Evolutionary conservation across 2,888 invertebrate genomes (phyloP), one percentile per base, ranked within the genome.

Genomic region (Cataglyphis albicans): DNA sequence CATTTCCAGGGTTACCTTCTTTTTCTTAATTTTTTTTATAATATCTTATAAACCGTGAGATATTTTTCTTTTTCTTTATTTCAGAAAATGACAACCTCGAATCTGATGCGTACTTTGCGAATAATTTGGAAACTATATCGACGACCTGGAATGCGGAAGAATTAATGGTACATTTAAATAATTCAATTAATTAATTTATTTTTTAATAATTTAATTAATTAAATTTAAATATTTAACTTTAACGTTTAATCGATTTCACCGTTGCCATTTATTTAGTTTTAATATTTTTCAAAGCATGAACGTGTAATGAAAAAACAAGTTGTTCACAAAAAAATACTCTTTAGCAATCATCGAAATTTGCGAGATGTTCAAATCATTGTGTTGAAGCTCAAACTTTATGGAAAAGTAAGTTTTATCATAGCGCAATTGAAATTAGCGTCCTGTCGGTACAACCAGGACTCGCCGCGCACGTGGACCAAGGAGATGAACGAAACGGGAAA

Each of bases 381-480:
- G 72, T 59, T 44, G 57, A 72, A 44, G 35, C 41, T 76, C 76
- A 67, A 82, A 74, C 55, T 73, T 68, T 81, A 73, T 83, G 84
- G 81, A 87, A 81, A 87, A 87, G 48, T 84, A 89, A 89, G 89
- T 89, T 90, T 88, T 90, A 90, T 67, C 81, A 85, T 86, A 88
- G 85, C 86, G 83, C 85, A 84, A 89, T 89, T 86, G 86, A 89
- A 88, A 90, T 89, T 90, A 90, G 89, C 89, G 85, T 87, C 88
- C 88, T 88, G 87, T 90, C 90, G 90, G 86, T 90, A 90, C 89
- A 90, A 90, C 86, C 90, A 90, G 89, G 87, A 90, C 82, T 84
- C 88, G 83, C 68, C 87, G 76, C 82, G 59, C 78, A 73, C 70
- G 83, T 64, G 57, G 52, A 52, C 52, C 57, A 12, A n/a, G 84